Evolutionary conservation across 2,888 invertebrate species (phyloP).

Genomic region (Pedicia rivosa): DNA sequence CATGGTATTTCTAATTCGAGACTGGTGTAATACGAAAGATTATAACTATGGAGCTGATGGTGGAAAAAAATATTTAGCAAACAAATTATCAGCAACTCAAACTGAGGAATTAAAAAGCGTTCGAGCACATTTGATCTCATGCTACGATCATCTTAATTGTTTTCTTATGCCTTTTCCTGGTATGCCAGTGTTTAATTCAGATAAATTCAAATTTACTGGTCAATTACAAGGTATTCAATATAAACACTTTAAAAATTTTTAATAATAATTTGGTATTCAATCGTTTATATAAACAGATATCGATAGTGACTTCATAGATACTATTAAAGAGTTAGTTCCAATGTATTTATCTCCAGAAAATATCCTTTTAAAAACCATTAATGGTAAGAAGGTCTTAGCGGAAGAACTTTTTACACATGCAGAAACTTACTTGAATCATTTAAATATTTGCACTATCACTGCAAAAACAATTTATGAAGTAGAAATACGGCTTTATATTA

Average conservation of each 20-base stretch:
- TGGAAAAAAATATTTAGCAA: slow-evolving; percentile 1
- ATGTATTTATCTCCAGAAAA: slow-evolving; percentile 2
- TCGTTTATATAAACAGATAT: slow-evolving; percentile 3
- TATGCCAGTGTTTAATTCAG: slow-evolving; percentile 1
- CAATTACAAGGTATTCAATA: background rate
- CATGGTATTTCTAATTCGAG: slow-evolving; percentile 7
- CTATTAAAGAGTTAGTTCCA: slow-evolving; percentile 1
- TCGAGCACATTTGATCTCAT: background rate
- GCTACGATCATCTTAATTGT: slow-evolving; percentile 3
- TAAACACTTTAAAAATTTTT: background rate
- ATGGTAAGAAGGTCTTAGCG: background rate
- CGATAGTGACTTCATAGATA: slow-evolving; percentile 3
- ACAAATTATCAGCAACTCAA: background rate
- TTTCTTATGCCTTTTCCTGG: slow-evolving; percentile 8
- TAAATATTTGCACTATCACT: no score
- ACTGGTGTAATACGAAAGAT: slow-evolving; percentile 6
- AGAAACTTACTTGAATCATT: no score
- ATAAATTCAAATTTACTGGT: slow-evolving; percentile 6
- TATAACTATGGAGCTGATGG: background rate
- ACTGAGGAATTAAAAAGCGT: background rate
- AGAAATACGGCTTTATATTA: no score
- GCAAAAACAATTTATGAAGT: no score
- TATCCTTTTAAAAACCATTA: background rate
- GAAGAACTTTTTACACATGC: no score
- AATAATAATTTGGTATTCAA: background rate